phyloP scores from a whole-genome alignment of 2,888 invertebrate species.

The Magallana nippona region DNA sequence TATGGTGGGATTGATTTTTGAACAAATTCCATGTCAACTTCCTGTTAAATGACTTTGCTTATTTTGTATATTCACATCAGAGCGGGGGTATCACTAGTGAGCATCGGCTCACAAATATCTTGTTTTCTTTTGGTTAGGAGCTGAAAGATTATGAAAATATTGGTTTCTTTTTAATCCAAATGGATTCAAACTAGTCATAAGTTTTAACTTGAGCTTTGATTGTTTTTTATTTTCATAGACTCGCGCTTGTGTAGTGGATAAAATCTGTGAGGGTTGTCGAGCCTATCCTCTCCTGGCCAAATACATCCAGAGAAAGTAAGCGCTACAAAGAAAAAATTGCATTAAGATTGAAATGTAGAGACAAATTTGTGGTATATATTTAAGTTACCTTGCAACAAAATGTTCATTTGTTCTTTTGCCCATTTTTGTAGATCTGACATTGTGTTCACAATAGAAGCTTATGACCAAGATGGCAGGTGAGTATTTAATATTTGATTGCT shows the following conservation, averaged over 20 bases:
- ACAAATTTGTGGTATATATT: too few species aligned
- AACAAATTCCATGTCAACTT: too few species aligned
- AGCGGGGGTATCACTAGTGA: too few species aligned
- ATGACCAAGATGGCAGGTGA: slow-evolving; percentile 62
- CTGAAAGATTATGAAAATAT: background rate
- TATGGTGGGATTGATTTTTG: too few species aligned
- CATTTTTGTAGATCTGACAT: slow-evolving; percentile 59
- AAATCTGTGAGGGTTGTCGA: slow-evolving; percentile 46
- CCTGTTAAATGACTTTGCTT: too few species aligned
- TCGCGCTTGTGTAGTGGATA: slow-evolving; percentile 47
- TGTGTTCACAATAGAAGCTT: slow-evolving; percentile 60
- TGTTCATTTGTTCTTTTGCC: too few species aligned
- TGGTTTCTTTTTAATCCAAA: background rate
- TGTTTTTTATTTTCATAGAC: slow-evolving; percentile 36
- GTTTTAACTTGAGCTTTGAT: background rate
- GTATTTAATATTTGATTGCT: background rate
- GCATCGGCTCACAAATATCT: too few species aligned
- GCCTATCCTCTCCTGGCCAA: slow-evolving; percentile 43
- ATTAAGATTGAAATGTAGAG: too few species aligned
- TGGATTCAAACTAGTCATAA: background rate
- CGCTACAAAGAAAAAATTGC: too few species aligned
- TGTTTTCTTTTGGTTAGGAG: too few species aligned
- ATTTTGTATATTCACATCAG: too few species aligned
- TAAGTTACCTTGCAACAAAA: too few species aligned
- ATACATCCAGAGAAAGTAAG: slow-evolving; percentile 51